Evolutionary conservation across 1,140 invertebrate species (phyloP), one percentile per base, ranked within the genome.

Genomic region (Sinonovacula constricta): DNA sequence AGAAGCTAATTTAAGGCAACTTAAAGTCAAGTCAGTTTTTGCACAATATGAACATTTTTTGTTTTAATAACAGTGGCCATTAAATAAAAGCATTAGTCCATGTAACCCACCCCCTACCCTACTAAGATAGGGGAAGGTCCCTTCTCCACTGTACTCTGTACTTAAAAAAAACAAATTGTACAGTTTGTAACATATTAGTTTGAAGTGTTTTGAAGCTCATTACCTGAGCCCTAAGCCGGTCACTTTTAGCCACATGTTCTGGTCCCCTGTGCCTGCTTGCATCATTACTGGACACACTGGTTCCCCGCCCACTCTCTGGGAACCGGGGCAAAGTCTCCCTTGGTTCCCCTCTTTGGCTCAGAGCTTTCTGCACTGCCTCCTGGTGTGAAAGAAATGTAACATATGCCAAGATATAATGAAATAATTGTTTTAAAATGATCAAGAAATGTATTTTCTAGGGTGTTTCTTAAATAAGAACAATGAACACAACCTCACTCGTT

Each of bases 361-460:
- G 7, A 54, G 57, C 60, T 31, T 65, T 65, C 49, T 74, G 71
- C 7, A 56, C 45, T 65, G 71, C 71, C 65, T 74, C 71, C 71
- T 74, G 49, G 28, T 12, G n/a, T n/a, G n/a, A n/a, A n/a, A 45
- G 18, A 45, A 12, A 49, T 14, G 15, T 62, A 26, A 62, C 28
- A 7, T 7, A 62, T 31, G 15, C 5, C 33, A 10, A 62, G 12
- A 30, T 30, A 14, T 10, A 57, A 24, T 14, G 7, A 53, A 24
- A 53, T 53, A 24, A 53, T 24, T 53, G 51, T n/a, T n/a, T 18
- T n/a, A 53, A 53, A 24, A 24, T n/a, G 26, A 2, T 24, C 26
- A 49, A 49, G n/a, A 14, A n/a, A 14, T 14, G 12, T 12, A 49
- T 12, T 49, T 12, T n/a, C 12, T 49, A 49, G n/a, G 12, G n/a